phyloP scores from a whole-genome alignment of 1,140 invertebrate species.

The Drosophila sproati region DNA sequence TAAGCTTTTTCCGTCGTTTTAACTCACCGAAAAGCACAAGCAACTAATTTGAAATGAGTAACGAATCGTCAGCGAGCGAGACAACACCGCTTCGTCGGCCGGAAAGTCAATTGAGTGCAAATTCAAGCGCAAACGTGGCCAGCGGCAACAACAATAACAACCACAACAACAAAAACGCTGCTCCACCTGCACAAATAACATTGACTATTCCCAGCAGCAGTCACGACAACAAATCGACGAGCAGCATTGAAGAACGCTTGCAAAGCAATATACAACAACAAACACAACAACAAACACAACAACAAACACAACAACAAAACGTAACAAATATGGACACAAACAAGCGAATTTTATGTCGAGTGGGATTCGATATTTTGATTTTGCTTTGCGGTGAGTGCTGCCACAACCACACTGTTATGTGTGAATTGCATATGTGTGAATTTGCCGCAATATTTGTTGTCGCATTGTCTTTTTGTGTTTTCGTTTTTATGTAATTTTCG shows the following conservation, averaged over 20 bases:
- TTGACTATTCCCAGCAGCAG: conserved; percentile 27
- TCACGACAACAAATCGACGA: conserved; percentile 24
- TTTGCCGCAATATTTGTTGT: conserved; percentile 33
- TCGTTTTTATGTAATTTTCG: conserved; percentile 51
- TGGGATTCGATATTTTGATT: conserved; percentile 74
- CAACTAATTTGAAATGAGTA: conserved; percentile 72
- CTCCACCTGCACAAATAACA: conserved; percentile 9
- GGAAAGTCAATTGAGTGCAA: conserved; percentile 38
- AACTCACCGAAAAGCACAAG: conserved; percentile 40
- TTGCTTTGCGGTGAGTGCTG: conserved; percentile 74
- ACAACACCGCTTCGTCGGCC: conserved; percentile 77
- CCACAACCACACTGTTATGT: neutral
- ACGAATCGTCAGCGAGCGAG: conserved; percentile 72
- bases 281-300: neutral
- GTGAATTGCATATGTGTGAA: neutral
- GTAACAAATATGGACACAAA: conserved; percentile 76
- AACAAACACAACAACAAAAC: conserved; percentile 27
- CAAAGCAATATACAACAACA: conserved; percentile 20
- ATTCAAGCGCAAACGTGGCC: conserved; percentile 63
- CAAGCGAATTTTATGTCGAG: conserved; percentile 75
- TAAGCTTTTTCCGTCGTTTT: conserved; percentile 48
- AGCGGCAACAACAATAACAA: conserved; percentile 26
- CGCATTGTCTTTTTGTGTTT: conserved; percentile 67
- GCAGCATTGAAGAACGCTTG: conserved; percentile 52
- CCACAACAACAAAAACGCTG: conserved; percentile 26